Evolutionary conservation across 2,888 invertebrate species (phyloP), one percentile per base, ranked within the genome.

Genomic region (Acanthosepion lycidas): DNA sequence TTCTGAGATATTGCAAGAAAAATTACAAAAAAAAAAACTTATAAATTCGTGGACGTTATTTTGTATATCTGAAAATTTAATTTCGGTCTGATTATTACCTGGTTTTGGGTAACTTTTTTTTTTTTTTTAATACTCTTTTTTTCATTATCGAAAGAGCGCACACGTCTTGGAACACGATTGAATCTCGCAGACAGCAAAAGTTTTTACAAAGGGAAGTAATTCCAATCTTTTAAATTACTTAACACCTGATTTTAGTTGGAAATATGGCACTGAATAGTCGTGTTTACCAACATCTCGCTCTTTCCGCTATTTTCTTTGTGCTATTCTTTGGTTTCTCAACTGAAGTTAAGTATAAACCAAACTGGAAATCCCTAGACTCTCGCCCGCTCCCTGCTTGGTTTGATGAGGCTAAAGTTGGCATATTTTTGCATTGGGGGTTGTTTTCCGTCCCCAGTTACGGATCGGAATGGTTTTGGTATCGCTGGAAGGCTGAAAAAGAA

Each of bases 381-480:
- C 98, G 99, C 94, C 98, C 98, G 0, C 97, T 99, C 94, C 99
- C 99, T 0, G 95, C 97, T 6, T 99, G 99, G 99, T 99, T 98
- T 97, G 99, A 99, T 97, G 98, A 98, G 94, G 98, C 98, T 0
- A 99, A 99, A 98, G 98, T 99, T 95, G 99, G 99, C 6, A 99
- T 99, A 96, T 99, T 99, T 97, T 97, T 99, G 91, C 99, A 99
- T 97, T 99, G 99, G 99, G 99, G 99, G 0, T 98, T 99, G 0
- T 99, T 98, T 97, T 98, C 99, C 0, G 99, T 99, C 26, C 99
- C 99, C 0, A 98, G 98, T 97, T 98, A 98, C 97, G 98, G 98
- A 0, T 98, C 98, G 0, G 97, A 97, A 94, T 97, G 97, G 97
- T 97, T 97, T 95, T 97, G 97, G 97, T 96, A 96, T 55, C 49